Evolutionary conservation across 2,888 invertebrate genomes (phyloP).

Genomic region (Mamestra brassicae): DNA sequence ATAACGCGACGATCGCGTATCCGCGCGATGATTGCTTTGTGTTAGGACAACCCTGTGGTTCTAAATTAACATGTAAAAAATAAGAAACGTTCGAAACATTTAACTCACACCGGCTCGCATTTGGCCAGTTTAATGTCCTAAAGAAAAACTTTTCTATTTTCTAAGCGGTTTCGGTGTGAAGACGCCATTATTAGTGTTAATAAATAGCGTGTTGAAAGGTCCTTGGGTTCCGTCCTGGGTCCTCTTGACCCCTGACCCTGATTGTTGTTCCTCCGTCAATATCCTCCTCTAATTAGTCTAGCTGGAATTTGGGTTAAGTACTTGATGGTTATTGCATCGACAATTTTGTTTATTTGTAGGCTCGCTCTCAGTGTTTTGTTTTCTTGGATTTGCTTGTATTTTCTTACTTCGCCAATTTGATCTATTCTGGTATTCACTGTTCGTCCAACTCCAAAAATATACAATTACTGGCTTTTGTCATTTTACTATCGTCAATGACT

Average conservation of each 20-base stretch:
- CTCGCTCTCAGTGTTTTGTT: background rate
- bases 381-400: background rate
- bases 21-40: too few relatives aligned
- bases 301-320: constrained; percentile 19
- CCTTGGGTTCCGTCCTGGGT: constrained; percentile 7
- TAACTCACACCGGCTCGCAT: too few relatives aligned
- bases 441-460: background rate
- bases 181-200: constrained; percentile 24
- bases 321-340: constrained; percentile 25
- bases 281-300: constrained; percentile 43
- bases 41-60: too few relatives aligned
- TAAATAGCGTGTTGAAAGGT: constrained; percentile 30
- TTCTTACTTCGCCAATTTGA: background rate
- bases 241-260: constrained; percentile 33
- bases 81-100: too few relatives aligned
- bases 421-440: background rate
- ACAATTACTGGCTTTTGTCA: too few relatives aligned
- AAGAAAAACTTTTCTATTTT: constrained; percentile 6
- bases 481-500: too few relatives aligned
- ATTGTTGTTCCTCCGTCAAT: constrained; percentile 47
- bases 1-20: too few relatives aligned
- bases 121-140: background rate
- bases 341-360: constrained; percentile 38
- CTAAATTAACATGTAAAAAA: too few relatives aligned
- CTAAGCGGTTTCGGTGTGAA: background rate